Conservation (phyloP, 2,888 invertebrate species). For the Agonopterix heracliana region DNA sequence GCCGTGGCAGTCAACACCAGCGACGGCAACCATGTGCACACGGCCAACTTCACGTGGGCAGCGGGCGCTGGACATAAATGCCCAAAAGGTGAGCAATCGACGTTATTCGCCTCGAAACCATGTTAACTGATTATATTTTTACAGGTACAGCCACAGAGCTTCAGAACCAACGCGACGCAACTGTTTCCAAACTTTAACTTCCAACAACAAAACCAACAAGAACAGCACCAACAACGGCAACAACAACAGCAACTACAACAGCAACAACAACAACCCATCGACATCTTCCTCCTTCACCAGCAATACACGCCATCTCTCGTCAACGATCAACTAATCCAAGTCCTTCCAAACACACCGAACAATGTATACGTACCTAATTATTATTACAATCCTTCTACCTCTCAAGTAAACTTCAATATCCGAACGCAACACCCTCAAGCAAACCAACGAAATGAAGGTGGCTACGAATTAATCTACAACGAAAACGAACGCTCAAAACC, state of each 20-base stretch:
- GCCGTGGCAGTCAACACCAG: constrained; percentile 73
- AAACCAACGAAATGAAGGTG: constrained; percentile 4
- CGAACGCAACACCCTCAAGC: constrained; percentile 26
- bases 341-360: constrained; percentile 16
- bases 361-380: constrained; percentile 16
- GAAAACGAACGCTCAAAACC: constrained; percentile 23
- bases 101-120: too few relatives aligned
- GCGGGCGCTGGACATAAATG: too few relatives aligned
- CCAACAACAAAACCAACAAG: too few relatives aligned
- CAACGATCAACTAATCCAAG: constrained; percentile 24
- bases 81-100: too few relatives aligned
- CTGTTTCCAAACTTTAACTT: background rate
- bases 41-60: constrained; percentile 74
- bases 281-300: constrained; percentile 49
- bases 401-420: constrained; percentile 31
- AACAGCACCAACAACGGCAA: background rate
- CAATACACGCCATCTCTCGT: constrained; percentile 28
- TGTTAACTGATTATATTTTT: too few relatives aligned
- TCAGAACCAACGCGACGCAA: constrained; percentile 14
- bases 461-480: constrained; percentile 4
- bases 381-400: constrained; percentile 21
- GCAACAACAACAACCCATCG: constrained; percentile 19
- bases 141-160: constrained; percentile 3
- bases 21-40: constrained; percentile 63
- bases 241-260: background rate